Base-by-base conservation (phyloP, 2,113 vertebrate genomes). In the Chunga burmeisteri region DNA sequence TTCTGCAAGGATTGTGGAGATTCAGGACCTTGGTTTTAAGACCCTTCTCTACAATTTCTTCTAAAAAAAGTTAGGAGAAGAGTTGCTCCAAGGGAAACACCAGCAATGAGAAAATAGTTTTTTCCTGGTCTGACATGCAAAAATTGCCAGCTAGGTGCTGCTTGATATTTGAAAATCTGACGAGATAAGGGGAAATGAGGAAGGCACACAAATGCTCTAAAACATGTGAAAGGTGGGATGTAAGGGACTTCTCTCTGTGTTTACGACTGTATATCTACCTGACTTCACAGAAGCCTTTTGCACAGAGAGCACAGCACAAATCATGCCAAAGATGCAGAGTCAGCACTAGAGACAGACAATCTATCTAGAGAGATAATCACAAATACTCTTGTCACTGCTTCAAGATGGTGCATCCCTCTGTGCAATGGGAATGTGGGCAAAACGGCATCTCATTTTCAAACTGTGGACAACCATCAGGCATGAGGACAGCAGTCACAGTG, bases 171-270 rank as follows among this genome's bases (percentile, higher is more conserved):
- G 38, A 52, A 65, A 49, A 49, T 30, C 26, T 36, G 58, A 30
- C 1, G 4, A 59, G 9, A 32, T 38, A 58, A 34, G 8, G 23
- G 62, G 38, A 52, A 77, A 42, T 2, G 3, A 66, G 32, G 29
- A 34, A 55, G 19, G 21, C n/a, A 44, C 47, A 88, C 7, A 34
- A 65, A 55, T 27, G 22, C 22, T 30, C 47, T 67, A 44, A 55
- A 50, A 32, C 42, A 42, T 2, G 0, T 22, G 19, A 75, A 75
- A 12, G 18, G 25, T 29, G 26, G 9, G 49, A 46, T 0, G 1
- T 26, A 30, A 80, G 38, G 16, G 38, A 10, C 22, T 74, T 49
- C 8, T 6, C 47, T 75, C 56, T 42, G 30, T 16, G 7, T 65
- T 44, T 73, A 13, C 40, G 25, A 36, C 16, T 19, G 23, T 26